Evolutionary conservation across 2,797 vertebrate species (phyloP), one percentile per base, ranked within the genome.

Genomic region (Carcharodon carcharias): DNA sequence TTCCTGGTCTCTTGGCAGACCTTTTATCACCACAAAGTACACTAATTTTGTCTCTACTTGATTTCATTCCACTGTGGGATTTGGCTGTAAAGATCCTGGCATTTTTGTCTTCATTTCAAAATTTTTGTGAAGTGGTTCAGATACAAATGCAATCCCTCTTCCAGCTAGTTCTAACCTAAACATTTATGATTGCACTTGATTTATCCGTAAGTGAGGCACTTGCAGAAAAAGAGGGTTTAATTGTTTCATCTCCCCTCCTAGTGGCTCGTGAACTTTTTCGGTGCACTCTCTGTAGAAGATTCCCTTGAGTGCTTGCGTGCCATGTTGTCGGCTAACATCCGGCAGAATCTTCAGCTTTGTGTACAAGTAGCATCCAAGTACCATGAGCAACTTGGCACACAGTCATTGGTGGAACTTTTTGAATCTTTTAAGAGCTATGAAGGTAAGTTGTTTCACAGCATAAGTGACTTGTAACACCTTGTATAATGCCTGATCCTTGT

Each of bases 261-360:
- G 99, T 99, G 99, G 99, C 98, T 99, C 96, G 98, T 99, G 97
- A 99, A 98, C 97, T 99, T 98, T 98, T 99, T 99, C 91, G 99
- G 99, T 96, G 98, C 99, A 61, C 97, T 99, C 45, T 99, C 98
- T 0, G 98, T 99, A 61, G 99, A 99, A 35, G 99, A 99, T 97
- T 99, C 99, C 0, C 96, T 99, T 96, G 99, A 99, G 97, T 99
- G 99, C 97, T 97, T 99, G 73, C 97, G 97, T 96, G 98, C 98
- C 73, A 99, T 99, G 98, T 97, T 99, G 77, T 98, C 99, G 0
- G 98, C 98, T 85, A 99, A 99, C 97, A 98, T 99, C 96, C 97
- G 98, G 56, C 99, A 99, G 97, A 99, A 99, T 97, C 97, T 99
- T 77, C 98, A 99, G 97, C 97, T 99, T 73, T 98, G 98, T 96